Conservation (phyloP, 2,888 invertebrate genomes). For the Tetramorium bicarinatum region DNA sequence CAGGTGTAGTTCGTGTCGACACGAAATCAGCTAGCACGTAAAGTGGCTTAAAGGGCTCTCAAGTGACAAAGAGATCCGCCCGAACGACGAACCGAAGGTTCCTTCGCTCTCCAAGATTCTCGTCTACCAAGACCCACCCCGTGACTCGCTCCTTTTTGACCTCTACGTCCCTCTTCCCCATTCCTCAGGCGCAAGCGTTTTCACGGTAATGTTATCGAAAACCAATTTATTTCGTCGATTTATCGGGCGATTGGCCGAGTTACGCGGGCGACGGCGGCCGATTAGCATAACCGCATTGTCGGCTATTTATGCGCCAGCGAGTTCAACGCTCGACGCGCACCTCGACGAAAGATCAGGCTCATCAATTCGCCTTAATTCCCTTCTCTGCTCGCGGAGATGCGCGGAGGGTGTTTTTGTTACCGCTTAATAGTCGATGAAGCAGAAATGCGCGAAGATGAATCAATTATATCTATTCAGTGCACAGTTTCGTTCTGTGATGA, state of each 20-base stretch:
- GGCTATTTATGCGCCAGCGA: slow-evolving; percentile 48
- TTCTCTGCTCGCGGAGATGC: background rate
- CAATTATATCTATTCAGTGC: slow-evolving; percentile 7
- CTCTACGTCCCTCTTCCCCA: background rate
- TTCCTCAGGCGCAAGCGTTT: slow-evolving; percentile 47
- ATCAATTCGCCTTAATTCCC: slow-evolving; percentile 1
- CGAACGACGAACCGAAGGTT: slow-evolving; percentile 54
- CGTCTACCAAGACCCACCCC: slow-evolving; percentile 52
- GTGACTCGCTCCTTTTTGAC: slow-evolving; percentile 38
- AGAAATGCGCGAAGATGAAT: slow-evolving; percentile 30
- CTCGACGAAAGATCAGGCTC: slow-evolving; percentile 43
- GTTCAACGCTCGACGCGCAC: slow-evolving; percentile 11
- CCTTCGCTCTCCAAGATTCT: slow-evolving; percentile 56
- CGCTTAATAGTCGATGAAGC: slow-evolving; percentile 8
- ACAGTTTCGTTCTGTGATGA: background rate
- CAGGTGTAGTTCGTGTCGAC: slow-evolving; percentile 72
- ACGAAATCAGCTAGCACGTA: slow-evolving; percentile 66
- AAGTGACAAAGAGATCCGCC: slow-evolving; percentile 69
- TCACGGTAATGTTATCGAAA: slow-evolving; percentile 60
- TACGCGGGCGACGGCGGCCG: slow-evolving; percentile 17
- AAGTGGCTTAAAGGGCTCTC: slow-evolving; percentile 67
- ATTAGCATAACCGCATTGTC: slow-evolving; percentile 59
- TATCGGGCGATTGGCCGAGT: slow-evolving; percentile 47
- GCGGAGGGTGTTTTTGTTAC: background rate
- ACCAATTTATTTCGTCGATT: slow-evolving; percentile 65